A percentile compares a stretch with the other conserved stretches of the same genome.
phyloP scores from a whole-genome alignment of 2,797 vertebrate genomes.

The Salmo trutta region DNA sequence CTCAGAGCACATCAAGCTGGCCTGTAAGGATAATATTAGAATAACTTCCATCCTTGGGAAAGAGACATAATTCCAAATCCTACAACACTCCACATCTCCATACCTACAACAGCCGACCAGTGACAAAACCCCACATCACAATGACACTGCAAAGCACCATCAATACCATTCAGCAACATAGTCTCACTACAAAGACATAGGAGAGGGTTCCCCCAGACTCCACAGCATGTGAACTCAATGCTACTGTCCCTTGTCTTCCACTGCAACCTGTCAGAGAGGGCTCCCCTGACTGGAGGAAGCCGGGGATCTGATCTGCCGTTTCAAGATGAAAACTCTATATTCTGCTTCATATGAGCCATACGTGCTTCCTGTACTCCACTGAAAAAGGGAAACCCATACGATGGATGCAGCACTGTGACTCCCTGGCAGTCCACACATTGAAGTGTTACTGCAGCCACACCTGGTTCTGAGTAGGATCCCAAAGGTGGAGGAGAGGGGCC shows the following conservation, averaged over 20 bases:
- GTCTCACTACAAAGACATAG: background rate
- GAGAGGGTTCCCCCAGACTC: no score
- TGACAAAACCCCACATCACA: background rate
- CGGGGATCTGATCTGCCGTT: background rate
- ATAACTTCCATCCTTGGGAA: background rate
- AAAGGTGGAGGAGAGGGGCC: no score
- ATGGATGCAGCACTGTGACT: no score
- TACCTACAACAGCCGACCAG: background rate
- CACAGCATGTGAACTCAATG: background rate
- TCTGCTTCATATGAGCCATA: background rate
- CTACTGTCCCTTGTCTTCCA: background rate
- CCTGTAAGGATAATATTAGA: background rate
- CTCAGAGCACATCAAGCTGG: slow-evolving; percentile 2
- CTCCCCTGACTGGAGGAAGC: no score
- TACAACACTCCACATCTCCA: background rate
- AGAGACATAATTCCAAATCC: background rate
- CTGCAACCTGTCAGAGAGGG: background rate
- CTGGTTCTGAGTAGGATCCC: no score
- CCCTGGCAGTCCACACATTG: no score
- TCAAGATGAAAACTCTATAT: background rate
- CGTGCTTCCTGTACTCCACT: no score
- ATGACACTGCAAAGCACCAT: background rate
- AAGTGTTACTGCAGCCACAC: no score
- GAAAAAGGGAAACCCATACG: no score
- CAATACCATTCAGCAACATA: background rate